Conservation (phyloP, 2,888 invertebrate species). For the Serrognathus titanus region DNA sequence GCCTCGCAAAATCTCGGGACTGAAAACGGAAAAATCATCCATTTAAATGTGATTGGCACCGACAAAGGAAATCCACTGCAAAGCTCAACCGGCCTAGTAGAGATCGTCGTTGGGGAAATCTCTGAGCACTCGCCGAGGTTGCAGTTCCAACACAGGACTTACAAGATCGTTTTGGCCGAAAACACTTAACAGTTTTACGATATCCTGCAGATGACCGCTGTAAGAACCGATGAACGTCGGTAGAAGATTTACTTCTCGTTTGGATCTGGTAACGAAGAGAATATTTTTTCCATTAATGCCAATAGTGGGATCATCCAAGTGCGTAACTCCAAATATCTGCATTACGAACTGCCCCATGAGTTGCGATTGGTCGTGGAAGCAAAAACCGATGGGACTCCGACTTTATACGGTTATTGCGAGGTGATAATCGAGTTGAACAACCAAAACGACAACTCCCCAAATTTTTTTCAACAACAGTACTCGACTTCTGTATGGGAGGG, state of each 20-base stretch:
- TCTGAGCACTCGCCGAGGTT: conserved; percentile 64
- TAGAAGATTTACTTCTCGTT: conserved; percentile 81
- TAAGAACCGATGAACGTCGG: conserved; percentile 78
- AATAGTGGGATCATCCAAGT: conserved; percentile 77
- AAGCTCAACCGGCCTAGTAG: conserved; percentile 78
- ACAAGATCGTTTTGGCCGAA: conserved; percentile 75
- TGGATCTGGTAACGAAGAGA: conserved; percentile 82
- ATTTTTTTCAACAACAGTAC: conserved; percentile 92
- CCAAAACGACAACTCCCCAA: conserved; percentile 88
- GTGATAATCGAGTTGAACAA: conserved; percentile 79
- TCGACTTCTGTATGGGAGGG: conserved; percentile 92
- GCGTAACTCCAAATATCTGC: conserved; percentile 70
- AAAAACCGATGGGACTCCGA: conserved; percentile 69
- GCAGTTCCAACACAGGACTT: conserved; percentile 79
- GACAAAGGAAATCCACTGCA: conserved; percentile 87
- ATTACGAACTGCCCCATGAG: conserved; percentile 69
- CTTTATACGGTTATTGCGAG: conserved; percentile 80
- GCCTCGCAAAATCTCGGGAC: conserved; percentile 77
- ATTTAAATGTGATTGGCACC: conserved; percentile 78
- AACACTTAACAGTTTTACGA: conserved; percentile 74
- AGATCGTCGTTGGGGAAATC: conserved; percentile 79
- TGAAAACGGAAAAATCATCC: conserved; percentile 77
- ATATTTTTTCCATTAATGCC: conserved; percentile 73
- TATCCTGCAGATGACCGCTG: conserved; percentile 78
- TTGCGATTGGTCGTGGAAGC: conserved; percentile 76